phyloP scores from a whole-genome alignment of 2,797 vertebrate genomes.

The Picus viridis region DNA sequence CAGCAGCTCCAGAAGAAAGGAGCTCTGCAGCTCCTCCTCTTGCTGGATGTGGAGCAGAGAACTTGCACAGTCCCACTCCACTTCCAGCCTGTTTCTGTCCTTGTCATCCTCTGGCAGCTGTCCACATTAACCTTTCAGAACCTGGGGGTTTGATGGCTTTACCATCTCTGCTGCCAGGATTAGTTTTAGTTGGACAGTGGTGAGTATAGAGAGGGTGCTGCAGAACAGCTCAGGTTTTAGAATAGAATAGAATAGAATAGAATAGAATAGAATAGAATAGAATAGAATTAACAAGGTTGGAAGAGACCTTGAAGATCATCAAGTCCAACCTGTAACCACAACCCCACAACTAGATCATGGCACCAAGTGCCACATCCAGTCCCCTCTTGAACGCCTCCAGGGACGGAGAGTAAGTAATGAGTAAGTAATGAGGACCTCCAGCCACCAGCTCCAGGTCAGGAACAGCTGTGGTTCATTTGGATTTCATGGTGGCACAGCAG shows the following conservation, averaged over 20 bases:
- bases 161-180: conserved; percentile 53
- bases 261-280: too few relatives aligned
- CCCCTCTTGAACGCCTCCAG: too few relatives aligned
- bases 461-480: conserved; percentile 48
- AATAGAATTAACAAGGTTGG: too few relatives aligned
- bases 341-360: too few relatives aligned
- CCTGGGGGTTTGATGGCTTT: neutral
- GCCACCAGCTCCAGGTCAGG: conserved; percentile 22
- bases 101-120: neutral
- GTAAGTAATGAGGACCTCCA: conserved; percentile 67
- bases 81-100: neutral
- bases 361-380: too few relatives aligned
- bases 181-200: conserved; percentile 71
- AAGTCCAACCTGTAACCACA: too few relatives aligned
- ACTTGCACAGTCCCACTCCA: neutral
- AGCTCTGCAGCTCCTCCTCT: neutral
- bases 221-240: conserved; percentile 64
- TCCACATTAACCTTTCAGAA: conserved; percentile 67
- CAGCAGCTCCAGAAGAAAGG: neutral
- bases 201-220: conserved; percentile 64
- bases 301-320: too few relatives aligned
- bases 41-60: neutral
- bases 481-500: conserved; percentile 33
- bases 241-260: too few relatives aligned
- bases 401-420: too few relatives aligned